Conservation (phyloP, 2,888 invertebrate species). For the Chrysodeixis includens region DNA sequence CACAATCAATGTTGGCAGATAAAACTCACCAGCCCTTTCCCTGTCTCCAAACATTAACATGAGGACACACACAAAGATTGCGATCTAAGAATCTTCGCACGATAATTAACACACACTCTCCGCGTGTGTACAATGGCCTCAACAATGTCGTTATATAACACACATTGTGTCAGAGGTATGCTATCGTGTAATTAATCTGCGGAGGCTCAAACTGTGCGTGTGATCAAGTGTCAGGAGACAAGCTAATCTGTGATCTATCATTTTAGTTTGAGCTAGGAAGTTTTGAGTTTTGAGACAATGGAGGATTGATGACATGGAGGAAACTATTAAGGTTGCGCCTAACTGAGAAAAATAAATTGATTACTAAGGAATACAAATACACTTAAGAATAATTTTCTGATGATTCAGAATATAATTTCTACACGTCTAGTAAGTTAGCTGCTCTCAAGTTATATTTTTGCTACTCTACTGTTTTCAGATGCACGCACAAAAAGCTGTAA, state of each 20-base stretch:
- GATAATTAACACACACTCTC: neutral
- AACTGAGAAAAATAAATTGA: neutral
- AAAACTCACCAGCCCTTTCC: neutral
- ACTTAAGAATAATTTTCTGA: too few relatives aligned
- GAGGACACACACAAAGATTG: neutral
- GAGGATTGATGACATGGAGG: neutral
- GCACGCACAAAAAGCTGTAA: too few relatives aligned
- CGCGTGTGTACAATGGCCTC: slow-evolving; percentile 58
- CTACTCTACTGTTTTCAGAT: too few relatives aligned
- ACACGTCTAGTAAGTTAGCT: too few relatives aligned
- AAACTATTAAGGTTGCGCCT: neutral
- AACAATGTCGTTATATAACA: slow-evolving; percentile 70
- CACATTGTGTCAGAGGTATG: slow-evolving; percentile 74
- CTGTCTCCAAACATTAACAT: neutral
- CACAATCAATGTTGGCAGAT: too few relatives aligned
- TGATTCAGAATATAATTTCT: too few relatives aligned
- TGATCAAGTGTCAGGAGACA: slow-evolving; percentile 17
- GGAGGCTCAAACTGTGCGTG: slow-evolving; percentile 49
- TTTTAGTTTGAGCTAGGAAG: neutral
- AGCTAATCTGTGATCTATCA: slow-evolving; percentile 11
- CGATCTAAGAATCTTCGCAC: slow-evolving; percentile 19
- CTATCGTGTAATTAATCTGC: slow-evolving; percentile 82
- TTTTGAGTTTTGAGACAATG: neutral
- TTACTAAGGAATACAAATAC: too few relatives aligned
- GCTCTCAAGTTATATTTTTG: too few relatives aligned